Conservation (phyloP, 2,888 invertebrate species). For the Tinea semifulvella region DNA sequence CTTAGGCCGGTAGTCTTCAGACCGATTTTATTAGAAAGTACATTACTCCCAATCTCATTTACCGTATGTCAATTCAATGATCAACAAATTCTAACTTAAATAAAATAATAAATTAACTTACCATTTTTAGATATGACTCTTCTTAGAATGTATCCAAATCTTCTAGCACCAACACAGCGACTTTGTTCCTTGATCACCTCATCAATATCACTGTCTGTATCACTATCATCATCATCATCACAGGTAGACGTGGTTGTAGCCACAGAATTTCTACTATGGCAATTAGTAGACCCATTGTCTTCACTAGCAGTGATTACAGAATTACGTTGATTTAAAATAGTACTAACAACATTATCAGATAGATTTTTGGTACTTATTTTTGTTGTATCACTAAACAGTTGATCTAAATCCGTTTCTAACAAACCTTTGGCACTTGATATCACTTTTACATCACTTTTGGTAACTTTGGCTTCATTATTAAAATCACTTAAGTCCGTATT, state of each 20-base stretch:
- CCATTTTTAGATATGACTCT: conserved; percentile 60
- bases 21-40: too few species aligned
- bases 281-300: neutral
- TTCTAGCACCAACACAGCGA: conserved; percentile 55
- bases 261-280: conserved; percentile 5
- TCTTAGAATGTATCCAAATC: conserved; percentile 51
- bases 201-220: conserved; percentile 53
- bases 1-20: too few species aligned
- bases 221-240: conserved; percentile 42
- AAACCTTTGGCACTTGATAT: conserved; percentile 66
- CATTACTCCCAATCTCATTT: too few species aligned
- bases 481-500: neutral
- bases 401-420: conserved; percentile 63
- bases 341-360: neutral
- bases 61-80: too few species aligned
- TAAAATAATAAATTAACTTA: conserved; percentile 30
- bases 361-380: conserved; percentile 7
- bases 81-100: too few species aligned
- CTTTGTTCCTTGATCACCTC: conserved; percentile 49
- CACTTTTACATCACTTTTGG: conserved; percentile 41
- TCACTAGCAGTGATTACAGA: neutral
- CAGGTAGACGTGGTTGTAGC: neutral
- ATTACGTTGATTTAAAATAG: too few species aligned
- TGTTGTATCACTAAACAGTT: conserved; percentile 43
- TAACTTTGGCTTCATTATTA: conserved; percentile 1